These are phyloP conservation scores for Actinemys pallida DNA, from an alignment of 2,113 vertebrate genomes.

Conservation along the genomic window DNA sequence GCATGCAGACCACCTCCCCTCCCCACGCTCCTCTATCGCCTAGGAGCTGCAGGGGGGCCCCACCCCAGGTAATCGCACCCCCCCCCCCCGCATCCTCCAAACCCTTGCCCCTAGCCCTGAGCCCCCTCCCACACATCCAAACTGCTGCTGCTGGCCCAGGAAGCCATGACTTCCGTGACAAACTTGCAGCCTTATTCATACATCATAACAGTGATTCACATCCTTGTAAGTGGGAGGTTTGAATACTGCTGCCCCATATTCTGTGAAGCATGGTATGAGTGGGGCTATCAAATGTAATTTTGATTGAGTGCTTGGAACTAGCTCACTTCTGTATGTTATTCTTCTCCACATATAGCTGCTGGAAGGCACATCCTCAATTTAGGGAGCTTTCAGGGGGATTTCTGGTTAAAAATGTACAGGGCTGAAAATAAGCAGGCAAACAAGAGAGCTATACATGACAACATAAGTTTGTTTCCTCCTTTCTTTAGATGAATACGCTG, in stretches of 20 bases:
- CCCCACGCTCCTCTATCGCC: too few species aligned
- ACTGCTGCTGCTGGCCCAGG: too few species aligned
- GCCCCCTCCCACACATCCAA: too few species aligned
- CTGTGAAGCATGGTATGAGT: background rate
- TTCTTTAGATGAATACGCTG: background rate
- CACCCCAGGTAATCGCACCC: too few species aligned
- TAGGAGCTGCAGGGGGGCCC: too few species aligned
- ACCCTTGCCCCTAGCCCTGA: too few species aligned
- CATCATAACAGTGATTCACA: conserved; percentile 14
- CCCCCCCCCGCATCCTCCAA: too few species aligned
- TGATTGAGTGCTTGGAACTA: background rate
- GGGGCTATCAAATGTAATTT: conserved; percentile 21
- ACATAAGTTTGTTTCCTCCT: background rate
- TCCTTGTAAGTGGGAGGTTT: background rate
- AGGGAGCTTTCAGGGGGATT: conserved; percentile 16
- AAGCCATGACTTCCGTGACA: too few species aligned
- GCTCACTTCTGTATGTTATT: background rate
- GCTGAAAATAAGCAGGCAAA: background rate
- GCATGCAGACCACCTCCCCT: too few species aligned
- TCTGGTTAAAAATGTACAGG: background rate
- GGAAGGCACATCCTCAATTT: background rate
- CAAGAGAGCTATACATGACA: background rate
- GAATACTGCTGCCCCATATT: background rate
- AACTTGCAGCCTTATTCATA: background rate
- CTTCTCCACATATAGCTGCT: background rate